Conservation (phyloP, 1,140 invertebrate genomes). For the Brachionus paranguensis region DNA sequence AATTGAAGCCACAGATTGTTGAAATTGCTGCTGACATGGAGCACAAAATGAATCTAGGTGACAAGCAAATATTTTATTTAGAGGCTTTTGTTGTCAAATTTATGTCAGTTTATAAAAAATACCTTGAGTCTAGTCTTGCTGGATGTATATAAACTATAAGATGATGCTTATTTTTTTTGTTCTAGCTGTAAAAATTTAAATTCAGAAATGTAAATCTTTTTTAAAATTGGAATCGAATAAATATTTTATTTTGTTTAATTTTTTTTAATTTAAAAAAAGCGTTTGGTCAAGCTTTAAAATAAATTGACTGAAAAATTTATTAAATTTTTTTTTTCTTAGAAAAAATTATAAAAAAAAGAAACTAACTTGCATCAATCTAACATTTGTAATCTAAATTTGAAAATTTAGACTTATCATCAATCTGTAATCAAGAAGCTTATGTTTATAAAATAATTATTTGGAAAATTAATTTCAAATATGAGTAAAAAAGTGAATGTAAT, state of each 20-base stretch:
- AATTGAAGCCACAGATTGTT: slow-evolving; percentile 76
- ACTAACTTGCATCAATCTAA: no score
- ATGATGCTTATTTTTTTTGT: not conserved
- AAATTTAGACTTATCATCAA: no score
- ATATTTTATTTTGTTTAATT: not conserved
- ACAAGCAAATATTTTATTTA: slow-evolving; percentile 90
- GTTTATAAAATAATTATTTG: no score
- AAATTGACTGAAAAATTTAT: not conserved
- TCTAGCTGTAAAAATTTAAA: not conserved
- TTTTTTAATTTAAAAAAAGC: not conserved
- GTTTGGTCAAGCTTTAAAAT: not conserved
- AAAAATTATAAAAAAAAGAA: no score
- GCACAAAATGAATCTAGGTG: slow-evolving; percentile 77
- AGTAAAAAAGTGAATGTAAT: no score
- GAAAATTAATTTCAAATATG: no score
- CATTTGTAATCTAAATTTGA: no score
- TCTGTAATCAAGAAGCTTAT: no score
- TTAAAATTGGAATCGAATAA: not conserved
- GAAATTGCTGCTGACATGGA: slow-evolving; percentile 79
- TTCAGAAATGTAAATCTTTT: not conserved
- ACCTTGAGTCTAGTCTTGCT: slow-evolving; percentile 7
- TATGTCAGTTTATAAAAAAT: slow-evolving; percentile 77
- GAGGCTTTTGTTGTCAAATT: slow-evolving; percentile 93
- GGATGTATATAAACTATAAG: not conserved
- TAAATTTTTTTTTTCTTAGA: no score